phyloP scores from a whole-genome alignment of 2,113 vertebrate species.

The Xenopus tropicalis region DNA sequence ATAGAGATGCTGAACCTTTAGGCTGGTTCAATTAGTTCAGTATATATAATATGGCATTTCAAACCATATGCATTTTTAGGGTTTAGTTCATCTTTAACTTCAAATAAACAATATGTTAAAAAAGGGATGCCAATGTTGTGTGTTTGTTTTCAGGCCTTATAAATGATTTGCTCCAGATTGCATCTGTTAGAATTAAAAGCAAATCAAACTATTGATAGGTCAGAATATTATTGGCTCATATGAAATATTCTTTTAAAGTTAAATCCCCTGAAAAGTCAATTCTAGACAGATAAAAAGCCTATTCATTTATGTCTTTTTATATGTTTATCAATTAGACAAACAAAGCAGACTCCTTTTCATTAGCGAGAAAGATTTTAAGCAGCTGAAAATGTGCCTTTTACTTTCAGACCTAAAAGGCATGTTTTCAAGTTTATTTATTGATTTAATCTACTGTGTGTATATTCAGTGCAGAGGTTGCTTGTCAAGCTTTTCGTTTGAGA shows the following conservation, averaged over 20 bases:
- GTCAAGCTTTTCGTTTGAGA: slow-evolving; percentile 43
- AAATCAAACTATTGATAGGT: background rate
- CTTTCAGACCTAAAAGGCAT: slow-evolving; percentile 37
- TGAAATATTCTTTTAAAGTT: background rate
- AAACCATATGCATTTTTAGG: no score
- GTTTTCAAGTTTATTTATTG: slow-evolving; percentile 44
- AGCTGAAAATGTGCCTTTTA: slow-evolving; percentile 24
- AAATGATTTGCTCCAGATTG: background rate
- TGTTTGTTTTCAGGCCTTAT: background rate
- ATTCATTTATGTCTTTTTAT: background rate
- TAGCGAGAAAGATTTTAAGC: slow-evolving; percentile 27
- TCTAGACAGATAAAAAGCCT: background rate
- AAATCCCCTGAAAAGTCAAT: background rate
- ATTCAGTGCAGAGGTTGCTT: slow-evolving; percentile 37
- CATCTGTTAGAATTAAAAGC: background rate
- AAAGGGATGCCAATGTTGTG: no score
- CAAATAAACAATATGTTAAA: no score
- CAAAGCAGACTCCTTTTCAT: background rate
- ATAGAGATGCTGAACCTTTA: no score
- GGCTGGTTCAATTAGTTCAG: no score
- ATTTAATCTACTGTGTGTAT: slow-evolving; percentile 43
- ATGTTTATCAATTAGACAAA: slow-evolving; percentile 14
- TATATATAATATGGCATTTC: no score
- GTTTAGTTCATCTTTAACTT: no score
- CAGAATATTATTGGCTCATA: no score